Percentiles rank a stretch among this genome's conserved stretches.
Evolutionary conservation across 2,797 vertebrate species (phyloP).

Genomic region (Microcaecilia unicolor): DNA sequence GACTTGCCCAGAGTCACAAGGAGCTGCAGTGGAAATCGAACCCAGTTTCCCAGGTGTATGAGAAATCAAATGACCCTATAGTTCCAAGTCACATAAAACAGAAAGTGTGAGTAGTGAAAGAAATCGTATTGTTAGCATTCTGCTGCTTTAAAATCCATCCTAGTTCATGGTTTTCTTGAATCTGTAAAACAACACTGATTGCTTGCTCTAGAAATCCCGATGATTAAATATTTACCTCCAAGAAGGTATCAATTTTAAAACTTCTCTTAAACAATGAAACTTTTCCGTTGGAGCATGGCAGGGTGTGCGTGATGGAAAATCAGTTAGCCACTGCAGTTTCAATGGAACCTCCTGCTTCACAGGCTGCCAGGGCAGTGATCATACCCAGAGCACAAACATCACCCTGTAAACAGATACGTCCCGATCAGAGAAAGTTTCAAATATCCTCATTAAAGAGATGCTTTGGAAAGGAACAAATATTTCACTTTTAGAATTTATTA

Average conservation of each 20-base stretch:
- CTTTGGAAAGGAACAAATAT: no score
- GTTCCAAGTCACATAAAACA: no score
- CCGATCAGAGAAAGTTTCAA: not conserved
- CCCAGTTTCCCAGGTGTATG: no score
- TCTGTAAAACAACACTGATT: conserved; percentile 9
- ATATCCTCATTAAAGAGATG: not conserved
- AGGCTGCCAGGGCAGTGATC: conserved; percentile 24
- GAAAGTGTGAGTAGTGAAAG: no score
- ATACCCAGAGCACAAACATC: conserved; percentile 26
- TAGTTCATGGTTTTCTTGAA: no score
- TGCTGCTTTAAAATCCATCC: no score
- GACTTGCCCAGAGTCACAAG: no score
- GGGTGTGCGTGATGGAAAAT: conserved; percentile 24
- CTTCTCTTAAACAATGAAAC: conserved; percentile 35
- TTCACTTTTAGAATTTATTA: not conserved
- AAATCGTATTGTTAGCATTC: no score
- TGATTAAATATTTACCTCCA: conserved; percentile 33
- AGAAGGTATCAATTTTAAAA: conserved; percentile 31
- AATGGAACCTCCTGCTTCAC: conserved; percentile 19
- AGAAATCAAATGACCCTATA: no score
- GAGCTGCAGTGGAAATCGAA: no score
- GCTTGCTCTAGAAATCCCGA: conserved; percentile 19
- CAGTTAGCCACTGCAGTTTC: conserved; percentile 28
- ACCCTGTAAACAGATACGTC: conserved; percentile 28
- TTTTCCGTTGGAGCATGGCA: conserved; percentile 13